A percentile compares a stretch with the other conserved stretches of the same genome.
Evolutionary conservation across 2,113 vertebrate genomes (phyloP).

Genomic region (Lipotes vexillifer): DNA sequence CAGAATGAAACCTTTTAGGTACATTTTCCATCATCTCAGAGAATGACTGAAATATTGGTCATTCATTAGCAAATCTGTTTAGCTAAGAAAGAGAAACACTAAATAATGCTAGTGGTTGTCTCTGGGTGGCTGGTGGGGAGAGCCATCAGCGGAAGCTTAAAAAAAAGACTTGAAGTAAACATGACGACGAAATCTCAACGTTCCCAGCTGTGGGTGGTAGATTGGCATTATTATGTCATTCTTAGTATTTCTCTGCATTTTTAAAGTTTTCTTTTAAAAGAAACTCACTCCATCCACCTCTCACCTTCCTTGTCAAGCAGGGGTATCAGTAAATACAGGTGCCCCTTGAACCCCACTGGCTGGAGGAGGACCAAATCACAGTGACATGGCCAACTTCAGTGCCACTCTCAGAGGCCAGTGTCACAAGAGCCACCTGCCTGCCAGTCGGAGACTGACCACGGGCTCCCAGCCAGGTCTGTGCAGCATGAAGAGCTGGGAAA

Average conservation of each 20-base stretch:
- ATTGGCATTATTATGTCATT: background rate
- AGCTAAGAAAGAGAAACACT: background rate
- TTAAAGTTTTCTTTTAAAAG: background rate
- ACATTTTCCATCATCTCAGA: background rate
- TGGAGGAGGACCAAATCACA: background rate
- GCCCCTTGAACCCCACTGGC: background rate
- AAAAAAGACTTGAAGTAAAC: background rate
- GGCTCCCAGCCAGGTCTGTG: background rate
- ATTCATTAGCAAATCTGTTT: background rate
- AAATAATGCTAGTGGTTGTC: background rate
- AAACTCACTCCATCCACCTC: background rate
- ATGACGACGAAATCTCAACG: background rate
- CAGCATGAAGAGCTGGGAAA: background rate
- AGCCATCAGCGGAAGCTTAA: background rate
- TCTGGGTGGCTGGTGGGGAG: background rate
- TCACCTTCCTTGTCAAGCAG: background rate
- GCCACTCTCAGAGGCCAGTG: background rate
- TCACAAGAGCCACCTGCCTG: background rate
- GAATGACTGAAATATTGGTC: background rate
- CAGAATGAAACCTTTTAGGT: background rate
- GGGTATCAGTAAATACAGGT: background rate
- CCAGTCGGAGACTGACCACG: rapidly evolving
- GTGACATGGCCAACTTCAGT: background rate
- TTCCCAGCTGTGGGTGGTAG: background rate
- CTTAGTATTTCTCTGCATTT: background rate